Evolutionary conservation across 2,797 vertebrate species (phyloP).

Genomic region (Sebastes kiyomatsui): DNA sequence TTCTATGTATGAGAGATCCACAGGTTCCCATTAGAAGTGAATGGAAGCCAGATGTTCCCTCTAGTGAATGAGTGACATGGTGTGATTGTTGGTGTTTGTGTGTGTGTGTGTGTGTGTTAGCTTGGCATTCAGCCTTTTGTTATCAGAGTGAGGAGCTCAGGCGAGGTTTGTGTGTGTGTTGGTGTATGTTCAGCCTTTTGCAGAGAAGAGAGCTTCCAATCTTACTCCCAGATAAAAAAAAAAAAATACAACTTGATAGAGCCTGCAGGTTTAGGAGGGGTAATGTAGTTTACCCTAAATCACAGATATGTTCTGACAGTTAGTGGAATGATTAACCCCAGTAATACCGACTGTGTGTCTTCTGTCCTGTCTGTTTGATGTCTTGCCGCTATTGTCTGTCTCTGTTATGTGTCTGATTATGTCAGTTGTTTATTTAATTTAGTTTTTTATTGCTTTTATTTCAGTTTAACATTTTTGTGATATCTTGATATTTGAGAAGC

Average conservation of each 20-base stretch:
- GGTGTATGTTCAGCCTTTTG: background rate
- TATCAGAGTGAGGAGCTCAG: background rate
- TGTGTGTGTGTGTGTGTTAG: background rate
- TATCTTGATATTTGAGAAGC: background rate
- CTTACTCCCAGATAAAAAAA: background rate
- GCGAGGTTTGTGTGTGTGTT: background rate
- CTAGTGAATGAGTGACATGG: conserved; percentile 37
- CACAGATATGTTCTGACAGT: too few species aligned
- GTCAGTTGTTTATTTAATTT: background rate
- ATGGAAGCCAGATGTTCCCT: conserved; percentile 64
- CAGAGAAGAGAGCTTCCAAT: background rate
- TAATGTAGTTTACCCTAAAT: background rate
- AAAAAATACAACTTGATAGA: background rate
- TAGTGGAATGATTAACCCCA: too few species aligned
- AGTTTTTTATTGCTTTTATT: background rate
- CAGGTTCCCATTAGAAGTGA: conserved; percentile 56
- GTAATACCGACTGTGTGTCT: too few species aligned
- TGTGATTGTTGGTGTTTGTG: background rate
- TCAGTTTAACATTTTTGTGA: background rate
- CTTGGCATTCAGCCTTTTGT: conserved; percentile 21
- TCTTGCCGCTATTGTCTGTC: too few species aligned
- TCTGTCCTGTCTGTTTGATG: too few species aligned
- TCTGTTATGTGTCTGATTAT: background rate
- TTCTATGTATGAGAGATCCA: conserved; percentile 28
- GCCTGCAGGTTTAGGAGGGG: background rate